These are phyloP conservation scores for Mercenaria mercenaria DNA, from an alignment of 1,140 invertebrate genomes.

Conservation along the genomic window DNA sequence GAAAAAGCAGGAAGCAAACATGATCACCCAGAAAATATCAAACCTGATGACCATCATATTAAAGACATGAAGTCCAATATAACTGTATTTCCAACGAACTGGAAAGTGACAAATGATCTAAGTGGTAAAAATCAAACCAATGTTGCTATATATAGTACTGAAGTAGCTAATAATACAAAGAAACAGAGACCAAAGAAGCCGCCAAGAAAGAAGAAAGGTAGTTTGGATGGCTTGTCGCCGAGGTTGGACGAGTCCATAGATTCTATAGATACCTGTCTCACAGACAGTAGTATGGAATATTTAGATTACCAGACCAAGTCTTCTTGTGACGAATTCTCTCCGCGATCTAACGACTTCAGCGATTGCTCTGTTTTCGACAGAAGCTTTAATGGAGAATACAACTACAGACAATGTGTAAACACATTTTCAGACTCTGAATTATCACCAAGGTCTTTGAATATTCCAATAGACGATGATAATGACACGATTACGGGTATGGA, in stretches of 20 bases:
- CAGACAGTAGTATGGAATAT: neutral
- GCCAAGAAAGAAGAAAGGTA: constrained; percentile 31
- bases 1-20: neutral
- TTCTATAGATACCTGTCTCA: neutral
- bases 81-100: neutral
- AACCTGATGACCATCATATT: neutral
- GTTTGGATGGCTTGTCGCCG: neutral
- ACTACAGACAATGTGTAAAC: neutral
- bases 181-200: constrained; percentile 45
- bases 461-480: neutral
- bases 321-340: neutral
- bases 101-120: constrained; percentile 13
- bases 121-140: neutral
- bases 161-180: neutral
- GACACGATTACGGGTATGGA: neutral
- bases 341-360: neutral
- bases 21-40: neutral
- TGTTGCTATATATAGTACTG: neutral
- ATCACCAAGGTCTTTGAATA: neutral
- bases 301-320: neutral
- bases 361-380: neutral
- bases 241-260: neutral
- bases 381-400: neutral
- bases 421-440: neutral
- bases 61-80: neutral